phyloP scores from a whole-genome alignment of 2,888 invertebrate genomes.

The Belgica antarctica region DNA sequence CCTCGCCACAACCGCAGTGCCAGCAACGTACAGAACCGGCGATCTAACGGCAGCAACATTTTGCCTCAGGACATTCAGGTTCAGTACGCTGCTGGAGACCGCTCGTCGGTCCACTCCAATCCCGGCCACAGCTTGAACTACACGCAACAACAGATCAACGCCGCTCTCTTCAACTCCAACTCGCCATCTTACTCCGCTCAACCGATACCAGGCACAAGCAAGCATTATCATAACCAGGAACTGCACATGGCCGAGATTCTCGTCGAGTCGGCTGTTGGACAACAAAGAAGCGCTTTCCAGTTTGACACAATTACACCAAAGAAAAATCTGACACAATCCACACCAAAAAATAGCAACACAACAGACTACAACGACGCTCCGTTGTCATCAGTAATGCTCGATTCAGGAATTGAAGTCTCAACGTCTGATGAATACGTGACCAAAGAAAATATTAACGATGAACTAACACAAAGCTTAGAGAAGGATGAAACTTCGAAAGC shows the following conservation, averaged over 20 bases:
- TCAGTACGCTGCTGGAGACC: conserved; percentile 17
- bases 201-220: conserved; percentile 19
- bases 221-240: conserved; percentile 46
- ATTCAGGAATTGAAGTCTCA: conserved; percentile 44
- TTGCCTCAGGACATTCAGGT: conserved; percentile 33
- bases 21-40: conserved; percentile 45
- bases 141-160: conserved; percentile 48
- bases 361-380: conserved; percentile 36
- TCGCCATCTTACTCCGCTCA: conserved; percentile 45
- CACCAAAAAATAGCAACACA: conserved; percentile 27
- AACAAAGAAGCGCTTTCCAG: conserved; percentile 54
- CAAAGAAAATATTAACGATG: conserved; percentile 39
- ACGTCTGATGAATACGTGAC: not conserved
- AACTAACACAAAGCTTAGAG: not conserved
- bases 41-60: conserved; percentile 34
- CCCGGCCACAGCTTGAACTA: conserved; percentile 46
- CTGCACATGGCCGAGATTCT: conserved; percentile 55
- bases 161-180: conserved; percentile 48
- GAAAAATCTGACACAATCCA: conserved; percentile 44
- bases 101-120: conserved; percentile 38
- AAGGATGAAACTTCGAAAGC: conserved; percentile 17
- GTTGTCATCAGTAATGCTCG: conserved; percentile 43
- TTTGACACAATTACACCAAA: conserved; percentile 56
- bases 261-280: conserved; percentile 53
- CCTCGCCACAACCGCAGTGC: conserved; percentile 50